Evolutionary conservation across 2,888 invertebrate species (phyloP), one percentile per base, ranked within the genome.

Genomic region (Orchesellides sinensis): DNA sequence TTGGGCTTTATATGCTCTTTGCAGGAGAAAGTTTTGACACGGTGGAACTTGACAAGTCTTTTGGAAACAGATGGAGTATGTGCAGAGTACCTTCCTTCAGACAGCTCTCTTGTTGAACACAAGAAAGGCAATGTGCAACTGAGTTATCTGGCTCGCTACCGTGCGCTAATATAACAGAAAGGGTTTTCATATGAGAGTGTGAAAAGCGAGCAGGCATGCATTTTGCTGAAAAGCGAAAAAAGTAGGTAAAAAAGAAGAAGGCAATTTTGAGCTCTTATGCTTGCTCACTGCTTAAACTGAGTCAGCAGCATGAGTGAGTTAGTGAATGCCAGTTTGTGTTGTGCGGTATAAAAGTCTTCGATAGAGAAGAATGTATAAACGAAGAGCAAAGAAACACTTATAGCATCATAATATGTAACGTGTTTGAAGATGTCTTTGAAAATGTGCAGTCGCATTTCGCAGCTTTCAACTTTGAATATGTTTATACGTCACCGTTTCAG

Each of bases 81-180:
- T 40, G 25, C 23, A 23, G 17, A 10, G 5, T 65, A 63, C 35
- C 74, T 65, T 35, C 74, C 63, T 74, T 54, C 75, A 75, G 65
- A 52, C 45, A 79, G 70, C 79, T 79, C 70, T 70, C 79, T 72
- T 79, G 70, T 79, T 79, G 52, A 72, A 63, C 56, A 68, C 83
- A 83, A 74, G 83, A 83, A 74, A 80, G 83, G 72, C 79, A 75
- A 75, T 75, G 83, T 83, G 74, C 80, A 80, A 83, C 83, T 83
- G 83, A 70, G 32, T 61, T 68, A 79, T 73, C 70, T 73, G 10
- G 69, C 61, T 54, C 65, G 25, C 45, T 47, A 65, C 10, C 59
- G 40, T 66, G 14, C 59, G 19, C 73, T 72, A 59, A 54, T 79
- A 80, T 80, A 73, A 72, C 66, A 45, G 59, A 29, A 59, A 54